Evolutionary conservation across 2,797 vertebrate species (phyloP).

Genomic region (Hippocampus kuda): DNA sequence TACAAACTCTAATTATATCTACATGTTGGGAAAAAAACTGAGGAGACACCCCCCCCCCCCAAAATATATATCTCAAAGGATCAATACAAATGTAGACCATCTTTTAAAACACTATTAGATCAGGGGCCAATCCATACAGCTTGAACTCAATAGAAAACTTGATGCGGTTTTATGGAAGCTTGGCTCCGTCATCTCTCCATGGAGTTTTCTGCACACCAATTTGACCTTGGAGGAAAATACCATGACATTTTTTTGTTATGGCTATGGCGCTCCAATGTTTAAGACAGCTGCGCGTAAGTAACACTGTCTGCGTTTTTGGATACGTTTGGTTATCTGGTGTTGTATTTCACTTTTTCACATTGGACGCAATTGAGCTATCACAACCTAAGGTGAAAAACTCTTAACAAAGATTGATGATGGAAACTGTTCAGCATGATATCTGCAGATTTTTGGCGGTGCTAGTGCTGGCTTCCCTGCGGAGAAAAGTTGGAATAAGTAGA

Average conservation of each 20-base stretch:
- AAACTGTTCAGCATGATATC: constrained; percentile 3
- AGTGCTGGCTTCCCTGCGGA: not conserved
- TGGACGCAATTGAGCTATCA: constrained; percentile 1
- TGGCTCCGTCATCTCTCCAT: not conserved
- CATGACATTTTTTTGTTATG: not conserved
- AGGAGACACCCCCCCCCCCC: too few species aligned
- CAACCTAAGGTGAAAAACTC: not conserved
- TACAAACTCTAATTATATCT: not conserved
- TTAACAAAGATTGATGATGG: constrained; percentile 16
- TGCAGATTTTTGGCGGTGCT: constrained; percentile 6
- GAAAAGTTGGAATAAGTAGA: not conserved
- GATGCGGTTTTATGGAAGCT: not conserved
- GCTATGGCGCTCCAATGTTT: constrained; percentile 1
- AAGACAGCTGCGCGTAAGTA: constrained; percentile 5
- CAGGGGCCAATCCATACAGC: not conserved
- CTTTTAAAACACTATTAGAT: not conserved
- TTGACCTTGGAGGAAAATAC: constrained; percentile 5
- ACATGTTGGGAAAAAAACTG: not conserved
- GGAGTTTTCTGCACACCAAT: constrained; percentile 1
- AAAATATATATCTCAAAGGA: not conserved
- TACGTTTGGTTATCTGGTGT: constrained; percentile 6
- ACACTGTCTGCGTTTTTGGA: constrained; percentile 3
- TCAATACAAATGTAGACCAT: not conserved
- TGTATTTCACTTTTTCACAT: constrained; percentile 2
- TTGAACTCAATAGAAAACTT: not conserved